Base-by-base conservation (phyloP, 2,113 vertebrate genomes). In the Oreotrochilus melanogaster region DNA sequence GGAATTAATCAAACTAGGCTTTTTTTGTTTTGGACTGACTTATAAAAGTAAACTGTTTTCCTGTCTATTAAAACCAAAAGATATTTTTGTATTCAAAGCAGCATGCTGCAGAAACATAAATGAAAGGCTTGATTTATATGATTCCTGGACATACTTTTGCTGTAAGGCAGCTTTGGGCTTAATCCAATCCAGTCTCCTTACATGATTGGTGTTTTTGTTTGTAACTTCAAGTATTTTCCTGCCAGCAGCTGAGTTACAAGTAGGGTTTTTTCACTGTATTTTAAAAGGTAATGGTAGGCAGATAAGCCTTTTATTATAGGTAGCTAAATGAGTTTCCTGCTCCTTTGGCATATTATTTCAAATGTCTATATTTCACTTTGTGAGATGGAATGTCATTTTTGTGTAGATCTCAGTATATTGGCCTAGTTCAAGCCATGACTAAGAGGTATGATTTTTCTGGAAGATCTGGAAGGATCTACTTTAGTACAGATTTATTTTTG, bases 1-100 rank as follows among this genome's bases (percentile, higher is more conserved):
- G 89, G 75, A 56, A 67, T 94, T 92, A 80, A 95, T 96, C 87
- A 96, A 51, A 48, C 15, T 64, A 23, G 15, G 17, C n/a, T 86
- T 95, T 37, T 37, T 39, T 96, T 5, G 6, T 76, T 87, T 86
- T n/a, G 37, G 35, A 42, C 25, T 70, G 85, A 61, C 10, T 89
- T 89, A 50, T 1, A 8, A 72, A 88, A 89, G 54, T 82, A 15
- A 65, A 82, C 53, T 73, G 78, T 75, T 57, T n/a, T 83, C 67
- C 80, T 66, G 61, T 74, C 75, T 71, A 1, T 92, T 94, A 88
- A 93, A 94, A 73, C 56, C 71, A 83, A 93, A 86, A 90, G 23
- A 39, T 61, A 17, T 28, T 73, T 94, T 92, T 86, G 71, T 83
- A 73, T 89, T 88, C 33, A 88, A 92, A 93, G 28, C 82, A 79